These are phyloP conservation scores for Sialia sialis DNA, from an alignment of 2,113 vertebrate genomes.

Conservation along the genomic window DNA sequence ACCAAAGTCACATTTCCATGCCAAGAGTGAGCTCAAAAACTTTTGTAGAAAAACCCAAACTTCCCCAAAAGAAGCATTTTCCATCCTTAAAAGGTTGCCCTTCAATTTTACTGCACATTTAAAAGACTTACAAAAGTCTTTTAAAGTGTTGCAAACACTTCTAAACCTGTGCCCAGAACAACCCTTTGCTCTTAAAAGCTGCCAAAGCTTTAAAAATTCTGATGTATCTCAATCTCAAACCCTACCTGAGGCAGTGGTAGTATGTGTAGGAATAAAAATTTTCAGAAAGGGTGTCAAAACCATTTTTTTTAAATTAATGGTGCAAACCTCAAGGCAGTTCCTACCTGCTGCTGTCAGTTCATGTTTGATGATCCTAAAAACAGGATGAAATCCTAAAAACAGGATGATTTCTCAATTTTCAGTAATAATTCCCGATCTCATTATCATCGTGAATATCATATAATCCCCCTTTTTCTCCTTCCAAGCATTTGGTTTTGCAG, in stretches of 20 bases:
- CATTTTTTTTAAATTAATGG: not conserved
- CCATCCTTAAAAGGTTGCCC: not conserved
- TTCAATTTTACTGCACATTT: not conserved
- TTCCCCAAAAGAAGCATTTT: not conserved
- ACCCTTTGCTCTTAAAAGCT: not conserved
- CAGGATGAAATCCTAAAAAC: not conserved
- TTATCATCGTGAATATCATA: not conserved
- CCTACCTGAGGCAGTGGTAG: not conserved
- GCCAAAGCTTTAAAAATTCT: not conserved
- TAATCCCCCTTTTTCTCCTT: not conserved
- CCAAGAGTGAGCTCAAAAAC: not conserved
- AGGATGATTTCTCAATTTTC: not conserved
- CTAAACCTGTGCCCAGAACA: not conserved
- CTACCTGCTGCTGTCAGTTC: not conserved
- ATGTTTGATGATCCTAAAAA: not conserved
- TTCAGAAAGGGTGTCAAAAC: accelerated
- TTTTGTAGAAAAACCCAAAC: not conserved
- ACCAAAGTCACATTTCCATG: not conserved
- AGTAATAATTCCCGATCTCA: not conserved
- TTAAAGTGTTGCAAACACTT: not conserved
- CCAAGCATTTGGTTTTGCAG: not conserved
- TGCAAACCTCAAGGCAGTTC: not conserved
- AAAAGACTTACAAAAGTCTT: not conserved
- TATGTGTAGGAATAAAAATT: not conserved
- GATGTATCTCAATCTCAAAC: not conserved